Evolutionary conservation across 2,888 invertebrate species (phyloP), one percentile per base, ranked within the genome.

Genomic region (Thalpophila matura): DNA sequence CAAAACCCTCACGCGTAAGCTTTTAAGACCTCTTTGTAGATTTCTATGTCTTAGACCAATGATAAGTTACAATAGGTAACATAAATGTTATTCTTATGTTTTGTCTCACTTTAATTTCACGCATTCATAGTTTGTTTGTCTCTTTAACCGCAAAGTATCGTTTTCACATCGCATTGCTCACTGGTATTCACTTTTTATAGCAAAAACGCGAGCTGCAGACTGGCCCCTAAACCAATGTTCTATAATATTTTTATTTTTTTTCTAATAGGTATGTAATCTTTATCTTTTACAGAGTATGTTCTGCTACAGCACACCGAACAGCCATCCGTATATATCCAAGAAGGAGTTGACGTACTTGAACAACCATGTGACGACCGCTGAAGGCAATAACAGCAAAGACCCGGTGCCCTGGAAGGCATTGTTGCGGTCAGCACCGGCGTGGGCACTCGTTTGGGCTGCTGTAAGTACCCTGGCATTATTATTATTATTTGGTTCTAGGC

Each of bases 321-420:
- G 87, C 0, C 95, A 96, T 77, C 96, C 96, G 0, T 95, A 90
- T 75, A 96, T 96, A 58, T 91, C 95, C 0, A 94, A 95, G 60
- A 91, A 95, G 50, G 96, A 96, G 79, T 84, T 93, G 22, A 82
- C 84, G 1, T 96, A 95, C 63, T 83, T 96, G 16, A 92, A 92
- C 54, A 95, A 96, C 63, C 95, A 96, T 67, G 96, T 97, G 9
- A 94, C 92, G 0, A 92, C 90, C 0, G 94, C 95, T 16, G 95
- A 96, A 24, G 89, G 85, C 16, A 87, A 91, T 58, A 89, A 87
- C 56, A 82, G 90, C 1, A 93, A 90, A 40, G 96, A 96, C 37
- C 95, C 96, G 0, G 96, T 97, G 0, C 97, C 97, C 0, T 97
- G 97, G 97, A 95, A 93, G 78, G 95, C 95, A 0, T 96, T 98